These are phyloP conservation scores for Agapornis roseicollis DNA, from an alignment of 2,113 vertebrate genomes.

Conservation along the genomic window DNA sequence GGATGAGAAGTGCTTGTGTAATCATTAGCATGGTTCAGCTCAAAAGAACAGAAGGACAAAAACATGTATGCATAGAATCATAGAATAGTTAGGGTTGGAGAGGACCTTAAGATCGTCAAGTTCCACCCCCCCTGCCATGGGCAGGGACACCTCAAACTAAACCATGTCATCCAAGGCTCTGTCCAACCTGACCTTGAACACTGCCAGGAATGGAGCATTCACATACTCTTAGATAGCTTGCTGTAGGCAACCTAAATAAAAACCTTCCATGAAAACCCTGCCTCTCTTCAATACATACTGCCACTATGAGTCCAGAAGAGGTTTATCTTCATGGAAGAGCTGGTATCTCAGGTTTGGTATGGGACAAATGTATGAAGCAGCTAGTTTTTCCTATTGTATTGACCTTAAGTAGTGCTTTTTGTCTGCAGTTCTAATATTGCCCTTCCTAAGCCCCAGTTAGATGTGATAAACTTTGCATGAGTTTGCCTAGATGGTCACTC, in stretches of 20 bases:
- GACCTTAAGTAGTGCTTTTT: background rate
- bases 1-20: background rate
- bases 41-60: background rate
- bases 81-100: too few relatives aligned
- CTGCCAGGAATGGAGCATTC: too few relatives aligned
- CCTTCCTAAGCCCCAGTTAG: background rate
- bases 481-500: background rate
- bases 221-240: background rate
- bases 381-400: background rate
- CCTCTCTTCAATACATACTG: background rate
- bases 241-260: background rate
- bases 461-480: background rate
- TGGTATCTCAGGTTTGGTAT: background rate
- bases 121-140: too few relatives aligned
- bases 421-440: background rate
- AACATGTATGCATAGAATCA: too few relatives aligned
- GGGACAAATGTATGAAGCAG: background rate
- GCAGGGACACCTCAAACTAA: too few relatives aligned
- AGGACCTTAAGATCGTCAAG: too few relatives aligned
- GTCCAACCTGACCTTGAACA: too few relatives aligned
- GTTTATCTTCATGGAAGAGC: background rate
- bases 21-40: background rate
- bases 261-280: background rate
- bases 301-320: background rate
- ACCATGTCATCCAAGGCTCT: too few relatives aligned